These are phyloP conservation scores for Venturia canescens DNA, from an alignment of 1,140 invertebrate species.

Conservation along the genomic window DNA sequence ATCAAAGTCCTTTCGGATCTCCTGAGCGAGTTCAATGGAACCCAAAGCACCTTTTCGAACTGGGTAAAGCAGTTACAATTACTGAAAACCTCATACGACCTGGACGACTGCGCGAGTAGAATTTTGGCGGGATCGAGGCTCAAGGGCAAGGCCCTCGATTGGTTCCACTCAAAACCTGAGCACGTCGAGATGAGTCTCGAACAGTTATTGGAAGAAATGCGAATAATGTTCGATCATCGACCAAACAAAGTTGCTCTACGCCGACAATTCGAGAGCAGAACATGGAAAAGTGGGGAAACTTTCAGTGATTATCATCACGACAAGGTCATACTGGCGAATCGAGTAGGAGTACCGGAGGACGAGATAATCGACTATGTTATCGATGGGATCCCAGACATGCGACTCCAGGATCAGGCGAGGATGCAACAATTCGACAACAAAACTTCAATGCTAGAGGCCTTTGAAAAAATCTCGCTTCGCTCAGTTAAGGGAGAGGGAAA, in stretches of 20 bases:
- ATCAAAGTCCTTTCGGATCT: constrained; percentile 14
- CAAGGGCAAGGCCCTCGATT: constrained; percentile 29
- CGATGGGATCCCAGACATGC: constrained; percentile 31
- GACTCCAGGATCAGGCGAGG: constrained; percentile 30
- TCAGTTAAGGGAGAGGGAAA: neutral
- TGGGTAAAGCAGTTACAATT: constrained; percentile 38
- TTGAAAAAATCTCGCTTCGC: constrained; percentile 25
- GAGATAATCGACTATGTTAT: constrained; percentile 34
- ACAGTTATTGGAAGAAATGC: neutral
- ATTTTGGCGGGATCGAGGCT: constrained; percentile 8
- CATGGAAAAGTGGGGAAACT: constrained; percentile 21
- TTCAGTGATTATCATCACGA: constrained; percentile 42
- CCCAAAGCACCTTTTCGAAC: neutral
- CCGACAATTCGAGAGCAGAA: constrained; percentile 8
- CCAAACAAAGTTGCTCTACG: constrained; percentile 15
- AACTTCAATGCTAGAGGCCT: constrained; percentile 9
- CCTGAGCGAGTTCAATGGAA: constrained; percentile 18
- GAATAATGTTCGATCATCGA: constrained; percentile 22
- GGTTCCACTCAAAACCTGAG: constrained; percentile 37
- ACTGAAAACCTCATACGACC: constrained; percentile 1
- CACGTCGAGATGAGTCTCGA: constrained; percentile 17
- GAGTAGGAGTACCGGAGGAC: constrained; percentile 20
- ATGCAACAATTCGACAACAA: constrained; percentile 15
- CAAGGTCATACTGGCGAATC: constrained; percentile 27
- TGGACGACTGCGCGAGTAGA: neutral